Percentiles rank a stretch among this genome's conserved stretches.
Evolutionary conservation across 2,113 vertebrate species (phyloP).

Genomic region (Phocoena sinus): DNA sequence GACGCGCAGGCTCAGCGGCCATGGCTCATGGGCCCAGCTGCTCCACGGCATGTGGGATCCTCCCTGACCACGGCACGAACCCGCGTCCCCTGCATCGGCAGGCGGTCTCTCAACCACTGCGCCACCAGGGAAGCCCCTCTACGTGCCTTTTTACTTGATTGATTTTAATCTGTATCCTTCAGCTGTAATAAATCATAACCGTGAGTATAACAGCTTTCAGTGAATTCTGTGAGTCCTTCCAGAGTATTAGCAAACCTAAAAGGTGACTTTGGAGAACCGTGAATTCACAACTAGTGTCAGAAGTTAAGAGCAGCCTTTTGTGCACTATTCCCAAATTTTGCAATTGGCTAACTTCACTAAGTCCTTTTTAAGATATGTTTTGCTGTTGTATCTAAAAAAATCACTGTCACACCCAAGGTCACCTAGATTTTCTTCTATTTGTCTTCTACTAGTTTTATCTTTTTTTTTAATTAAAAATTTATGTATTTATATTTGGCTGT

Average conservation of each 20-base stretch:
- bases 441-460: neutral
- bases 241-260: neutral
- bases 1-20: too few relatives aligned
- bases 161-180: neutral
- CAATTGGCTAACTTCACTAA: neutral
- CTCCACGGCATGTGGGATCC: too few relatives aligned
- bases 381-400: neutral
- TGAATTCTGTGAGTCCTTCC: neutral
- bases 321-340: neutral
- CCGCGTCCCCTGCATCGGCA: too few relatives aligned
- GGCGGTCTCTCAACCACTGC: too few relatives aligned
- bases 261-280: neutral
- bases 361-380: neutral
- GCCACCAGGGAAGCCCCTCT: neutral
- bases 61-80: too few relatives aligned
- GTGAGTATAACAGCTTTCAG: neutral
- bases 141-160: neutral
- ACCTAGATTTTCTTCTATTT: neutral
- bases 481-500: too few relatives aligned
- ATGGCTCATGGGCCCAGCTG: too few relatives aligned
- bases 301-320: neutral
- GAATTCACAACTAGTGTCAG: neutral
- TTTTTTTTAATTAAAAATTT: neutral
- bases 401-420: neutral
- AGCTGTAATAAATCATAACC: neutral